These are phyloP conservation scores for Sakesphorus luctuosus DNA, from an alignment of 2,113 vertebrate species.

Conservation along the genomic window DNA sequence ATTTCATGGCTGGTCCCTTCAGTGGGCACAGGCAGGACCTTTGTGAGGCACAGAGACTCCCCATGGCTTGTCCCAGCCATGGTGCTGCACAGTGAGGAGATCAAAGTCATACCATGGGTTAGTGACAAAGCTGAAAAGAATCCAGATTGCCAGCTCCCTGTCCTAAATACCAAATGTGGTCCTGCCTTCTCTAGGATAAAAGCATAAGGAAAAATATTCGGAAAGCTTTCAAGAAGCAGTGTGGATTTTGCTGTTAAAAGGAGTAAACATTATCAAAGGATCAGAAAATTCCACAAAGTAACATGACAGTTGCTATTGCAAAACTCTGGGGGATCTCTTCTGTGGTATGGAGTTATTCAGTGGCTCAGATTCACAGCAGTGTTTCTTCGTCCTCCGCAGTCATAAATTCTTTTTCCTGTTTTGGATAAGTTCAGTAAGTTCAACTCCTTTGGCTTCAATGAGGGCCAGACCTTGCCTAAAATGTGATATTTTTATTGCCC, in stretches of 20 bases:
- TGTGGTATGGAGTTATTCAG: slow-evolving; percentile 20
- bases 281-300: slow-evolving; percentile 64
- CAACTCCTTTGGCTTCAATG: neutral
- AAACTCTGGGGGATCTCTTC: slow-evolving; percentile 56
- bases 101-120: neutral
- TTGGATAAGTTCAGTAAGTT: slow-evolving; percentile 31
- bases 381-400: neutral
- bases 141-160: slow-evolving; percentile 53
- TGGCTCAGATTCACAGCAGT: slow-evolving; percentile 5
- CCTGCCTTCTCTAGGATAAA: slow-evolving; percentile 53
- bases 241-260: slow-evolving; percentile 45
- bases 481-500: slow-evolving; percentile 19
- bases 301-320: slow-evolving; percentile 51
- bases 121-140: slow-evolving; percentile 60
- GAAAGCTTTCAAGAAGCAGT: slow-evolving; percentile 44
- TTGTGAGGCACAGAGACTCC: neutral
- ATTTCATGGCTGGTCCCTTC: neutral
- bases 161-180: slow-evolving; percentile 47
- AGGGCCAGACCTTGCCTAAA: slow-evolving; percentile 38
- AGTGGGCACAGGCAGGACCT: neutral
- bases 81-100: neutral
- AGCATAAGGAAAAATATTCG: neutral
- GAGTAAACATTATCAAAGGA: slow-evolving; percentile 55
- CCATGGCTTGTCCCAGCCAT: neutral
- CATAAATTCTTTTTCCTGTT: slow-evolving; percentile 50